Evolutionary conservation across 2,888 invertebrate species (phyloP).

Genomic region (Octonoba sinensis): DNA sequence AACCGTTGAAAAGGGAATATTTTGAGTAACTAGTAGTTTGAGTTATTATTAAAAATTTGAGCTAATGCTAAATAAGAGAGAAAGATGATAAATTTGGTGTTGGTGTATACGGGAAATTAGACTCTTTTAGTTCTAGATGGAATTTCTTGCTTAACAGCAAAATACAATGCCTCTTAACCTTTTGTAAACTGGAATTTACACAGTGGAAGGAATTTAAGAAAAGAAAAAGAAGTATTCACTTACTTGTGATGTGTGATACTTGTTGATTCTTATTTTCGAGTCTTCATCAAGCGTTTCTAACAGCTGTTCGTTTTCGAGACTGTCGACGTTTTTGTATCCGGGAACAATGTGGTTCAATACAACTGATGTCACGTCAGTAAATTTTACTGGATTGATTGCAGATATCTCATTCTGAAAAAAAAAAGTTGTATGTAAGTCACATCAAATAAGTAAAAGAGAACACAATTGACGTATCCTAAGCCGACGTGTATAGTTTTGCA

Average conservation of each 20-base stretch:
- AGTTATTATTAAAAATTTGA: no score
- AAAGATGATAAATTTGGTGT: no score
- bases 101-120: no score
- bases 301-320: conserved; percentile 74
- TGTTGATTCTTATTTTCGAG: conserved; percentile 75
- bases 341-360: conserved; percentile 35
- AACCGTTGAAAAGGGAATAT: no score
- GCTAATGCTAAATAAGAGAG: no score
- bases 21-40: no score
- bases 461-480: background rate
- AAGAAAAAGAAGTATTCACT: background rate
- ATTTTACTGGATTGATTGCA: conserved; percentile 37
- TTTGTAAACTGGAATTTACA: no score
- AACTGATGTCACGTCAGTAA: conserved; percentile 14
- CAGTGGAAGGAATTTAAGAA: no score
- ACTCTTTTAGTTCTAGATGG: no score
- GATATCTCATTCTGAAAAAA: conserved; percentile 58
- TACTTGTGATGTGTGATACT: conserved; percentile 71
- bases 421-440: background rate
- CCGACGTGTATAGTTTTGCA: background rate
- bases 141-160: no score
- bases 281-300: conserved; percentile 68
- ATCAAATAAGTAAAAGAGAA: background rate
- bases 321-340: conserved; percentile 75
- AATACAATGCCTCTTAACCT: no score